Conservation (phyloP, 1,140 invertebrate species). For the Drosophila persimilis region DNA sequence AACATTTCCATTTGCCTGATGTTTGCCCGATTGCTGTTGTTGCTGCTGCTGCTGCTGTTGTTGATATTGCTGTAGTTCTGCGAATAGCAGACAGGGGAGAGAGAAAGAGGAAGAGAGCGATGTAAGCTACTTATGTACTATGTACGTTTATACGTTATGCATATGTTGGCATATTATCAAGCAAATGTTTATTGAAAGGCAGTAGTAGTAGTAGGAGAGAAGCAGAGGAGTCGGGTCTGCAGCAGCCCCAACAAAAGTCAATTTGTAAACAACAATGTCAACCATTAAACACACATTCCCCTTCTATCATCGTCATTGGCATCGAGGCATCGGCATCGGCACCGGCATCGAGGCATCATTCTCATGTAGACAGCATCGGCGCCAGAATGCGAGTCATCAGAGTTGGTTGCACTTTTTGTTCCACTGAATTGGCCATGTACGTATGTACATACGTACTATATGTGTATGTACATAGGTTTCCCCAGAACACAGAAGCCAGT, state of each 20-base stretch:
- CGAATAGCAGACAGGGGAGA: conserved; percentile 25
- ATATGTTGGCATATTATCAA: conserved; percentile 73
- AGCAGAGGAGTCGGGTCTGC: conserved; percentile 19
- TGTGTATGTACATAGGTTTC: not conserved
- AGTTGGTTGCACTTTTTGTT: conserved; percentile 65
- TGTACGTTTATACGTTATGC: conserved; percentile 60
- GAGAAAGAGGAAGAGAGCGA: not conserved
- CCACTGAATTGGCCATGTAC: conserved; percentile 44
- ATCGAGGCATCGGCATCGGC: not conserved
- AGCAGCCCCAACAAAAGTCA: conserved; percentile 55
- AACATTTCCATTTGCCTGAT: conserved; percentile 75
- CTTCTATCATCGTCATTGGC: conserved; percentile 25
- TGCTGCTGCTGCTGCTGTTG: conserved; percentile 47
- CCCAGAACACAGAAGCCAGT: too few relatives aligned
- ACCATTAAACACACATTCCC: conserved; percentile 62
- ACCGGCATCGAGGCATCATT: conserved; percentile 1
- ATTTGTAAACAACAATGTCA: conserved; percentile 71
- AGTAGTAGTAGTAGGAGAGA: too few relatives aligned
- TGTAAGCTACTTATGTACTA: conserved; percentile 71
- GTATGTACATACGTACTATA: too few relatives aligned
- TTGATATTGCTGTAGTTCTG: conserved; percentile 77
- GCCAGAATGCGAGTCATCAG: conserved; percentile 27
- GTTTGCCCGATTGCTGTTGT: conserved; percentile 67
- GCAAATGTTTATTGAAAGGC: conserved; percentile 59
- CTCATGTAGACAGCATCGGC: too few relatives aligned